Evolutionary conservation across 2,888 invertebrate genomes (phyloP).

Genomic region (Fragum fragum): DNA sequence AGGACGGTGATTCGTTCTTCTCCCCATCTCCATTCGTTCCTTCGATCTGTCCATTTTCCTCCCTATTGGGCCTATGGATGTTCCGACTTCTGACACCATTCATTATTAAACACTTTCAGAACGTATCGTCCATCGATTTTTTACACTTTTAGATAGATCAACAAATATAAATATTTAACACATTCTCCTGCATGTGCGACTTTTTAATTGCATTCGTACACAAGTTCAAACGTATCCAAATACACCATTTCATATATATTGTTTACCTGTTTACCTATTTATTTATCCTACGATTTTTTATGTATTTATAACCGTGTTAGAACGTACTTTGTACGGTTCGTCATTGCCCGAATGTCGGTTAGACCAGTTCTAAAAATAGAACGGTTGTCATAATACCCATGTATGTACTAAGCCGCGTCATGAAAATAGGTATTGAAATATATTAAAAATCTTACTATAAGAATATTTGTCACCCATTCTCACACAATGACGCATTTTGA

Average conservation of each 20-base stretch:
- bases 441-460: no score
- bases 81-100: not conserved
- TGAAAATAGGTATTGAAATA: no score
- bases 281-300: not conserved
- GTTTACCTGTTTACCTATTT: not conserved
- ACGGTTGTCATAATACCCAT: conserved; percentile 19
- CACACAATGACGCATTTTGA: no score
- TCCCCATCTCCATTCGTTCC: not conserved
- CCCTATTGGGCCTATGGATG: not conserved
- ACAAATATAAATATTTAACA: not conserved
- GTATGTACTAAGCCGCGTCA: not conserved
- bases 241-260: not conserved
- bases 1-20: not conserved
- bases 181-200: not conserved
- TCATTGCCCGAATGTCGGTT: not conserved
- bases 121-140: not conserved
- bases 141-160: not conserved
- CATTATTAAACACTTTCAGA: not conserved
- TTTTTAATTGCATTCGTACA: not conserved
- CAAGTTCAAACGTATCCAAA: not conserved
- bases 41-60: not conserved
- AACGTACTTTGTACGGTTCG: conserved; percentile 7
- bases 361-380: conserved; percentile 14
- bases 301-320: conserved; percentile 16
- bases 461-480: no score